Base-by-base conservation (phyloP, 2,888 invertebrate species). In the Acanthosepion pharaonis region DNA sequence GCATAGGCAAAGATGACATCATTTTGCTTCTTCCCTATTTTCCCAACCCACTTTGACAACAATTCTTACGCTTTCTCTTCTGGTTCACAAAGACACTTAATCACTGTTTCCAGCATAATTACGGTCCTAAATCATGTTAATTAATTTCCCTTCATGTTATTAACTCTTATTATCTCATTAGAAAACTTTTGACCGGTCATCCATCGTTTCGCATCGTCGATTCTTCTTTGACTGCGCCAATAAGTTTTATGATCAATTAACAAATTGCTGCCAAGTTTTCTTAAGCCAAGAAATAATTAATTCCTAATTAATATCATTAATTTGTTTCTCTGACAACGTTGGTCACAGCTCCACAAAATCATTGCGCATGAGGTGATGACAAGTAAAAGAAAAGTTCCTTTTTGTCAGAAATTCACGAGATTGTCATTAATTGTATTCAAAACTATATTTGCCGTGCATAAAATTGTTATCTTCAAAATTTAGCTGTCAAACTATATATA, bases 231-330 rank as follows among this genome's bases (percentile, higher is more conserved):
- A 78, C 78, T 78, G 15, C 33, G 78, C 78, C 78, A 78, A 78
- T 78, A 78, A 78, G n/a, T 78, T 78, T 78, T 78, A 78, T 78
- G n/a, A 78, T 33, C 78, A n/a, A 78, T 78, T n/a, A n/a, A n/a
- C 11, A n/a, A n/a, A n/a, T 4, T 78, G 78, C n/a, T 78, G 78
- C 78, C n/a, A 78, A n/a, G 1, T n/a, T n/a, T 33, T 78, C n/a
- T 78, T 33, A 11, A 33, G n/a, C n/a, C 15, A 9, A 78, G n/a
- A n/a, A 78, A 78, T 78, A n/a, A 78, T n/a, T n/a, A 78, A n/a
- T n/a, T 78, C n/a, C 8, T 78, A 15, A 78, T 78, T n/a, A 78
- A 78, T n/a, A n/a, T n/a, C 78, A n/a, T 78, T 78, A 78, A 78
- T 78, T 78, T 78, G 15, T 8, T 8, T n/a, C 25, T 78, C n/a